Evolutionary conservation across 2,113 vertebrate species (phyloP).

Genomic region (Chloropsis hardwickii): DNA sequence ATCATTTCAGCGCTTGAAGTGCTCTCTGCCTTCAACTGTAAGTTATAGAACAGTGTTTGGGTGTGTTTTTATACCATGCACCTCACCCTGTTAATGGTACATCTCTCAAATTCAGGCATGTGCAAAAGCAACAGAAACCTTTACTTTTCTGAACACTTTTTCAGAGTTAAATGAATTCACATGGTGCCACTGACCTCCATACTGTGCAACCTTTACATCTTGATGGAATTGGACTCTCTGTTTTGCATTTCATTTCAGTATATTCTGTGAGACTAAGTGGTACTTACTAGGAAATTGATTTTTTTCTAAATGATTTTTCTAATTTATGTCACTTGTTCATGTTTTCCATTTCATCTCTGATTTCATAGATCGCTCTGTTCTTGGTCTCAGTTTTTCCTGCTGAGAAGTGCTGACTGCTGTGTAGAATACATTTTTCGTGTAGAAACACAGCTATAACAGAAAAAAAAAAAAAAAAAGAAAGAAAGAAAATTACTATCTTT

Average conservation of each 20-base stretch:
- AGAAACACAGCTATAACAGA: background rate
- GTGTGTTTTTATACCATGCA: background rate
- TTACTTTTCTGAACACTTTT: background rate
- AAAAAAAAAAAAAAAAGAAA: background rate
- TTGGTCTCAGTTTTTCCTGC: conserved; percentile 28
- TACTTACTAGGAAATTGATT: conserved; percentile 51
- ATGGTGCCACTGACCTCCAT: background rate
- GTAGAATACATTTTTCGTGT: background rate
- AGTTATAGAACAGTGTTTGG: background rate
- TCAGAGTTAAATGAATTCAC: conserved; percentile 30
- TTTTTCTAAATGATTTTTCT: conserved; percentile 52
- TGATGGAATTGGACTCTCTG: background rate
- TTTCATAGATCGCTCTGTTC: conserved; percentile 23
- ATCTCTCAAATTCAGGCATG: background rate
- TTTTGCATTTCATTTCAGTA: conserved; percentile 50
- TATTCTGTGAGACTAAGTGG: conserved; percentile 45
- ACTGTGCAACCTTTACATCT: conserved; percentile 17
- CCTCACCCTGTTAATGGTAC: background rate
- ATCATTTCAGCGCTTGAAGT: background rate
- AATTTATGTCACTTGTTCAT: conserved; percentile 24
- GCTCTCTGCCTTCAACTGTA: background rate
- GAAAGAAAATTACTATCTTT: background rate
- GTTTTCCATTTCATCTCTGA: conserved; percentile 45
- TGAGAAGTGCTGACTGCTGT: conserved; percentile 24
- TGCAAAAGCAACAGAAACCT: conserved; percentile 14